These are phyloP conservation scores for Drosophila peninsularis DNA, from an alignment of 2,888 invertebrate genomes.

Conservation along the genomic window DNA sequence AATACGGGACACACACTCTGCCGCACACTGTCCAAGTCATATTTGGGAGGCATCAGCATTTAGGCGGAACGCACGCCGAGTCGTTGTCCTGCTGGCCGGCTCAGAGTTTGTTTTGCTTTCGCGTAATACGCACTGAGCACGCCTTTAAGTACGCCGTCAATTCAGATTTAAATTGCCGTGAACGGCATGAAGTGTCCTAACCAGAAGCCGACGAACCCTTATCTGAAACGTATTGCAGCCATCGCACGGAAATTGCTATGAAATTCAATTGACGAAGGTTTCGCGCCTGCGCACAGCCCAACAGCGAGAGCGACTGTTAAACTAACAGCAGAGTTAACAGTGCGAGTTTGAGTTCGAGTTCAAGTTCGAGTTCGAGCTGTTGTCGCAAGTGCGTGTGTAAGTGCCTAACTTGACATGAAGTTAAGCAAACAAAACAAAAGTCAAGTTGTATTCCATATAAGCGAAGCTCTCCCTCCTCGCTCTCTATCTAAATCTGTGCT, in stretches of 20 bases:
- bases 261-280: slow-evolving; percentile 64
- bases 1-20: slow-evolving; percentile 18
- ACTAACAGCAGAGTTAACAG: slow-evolving; percentile 4
- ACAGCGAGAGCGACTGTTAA: slow-evolving; percentile 37
- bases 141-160: slow-evolving; percentile 31
- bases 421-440: slow-evolving; percentile 76
- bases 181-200: slow-evolving; percentile 53
- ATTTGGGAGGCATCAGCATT: slow-evolving; percentile 35
- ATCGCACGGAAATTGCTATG: slow-evolving; percentile 64
- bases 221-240: slow-evolving; percentile 70
- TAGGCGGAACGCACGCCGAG: slow-evolving; percentile 43
- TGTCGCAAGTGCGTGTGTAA: slow-evolving; percentile 11
- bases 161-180: slow-evolving; percentile 26
- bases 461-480: not conserved
- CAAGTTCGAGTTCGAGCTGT: slow-evolving; percentile 21
- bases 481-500: not conserved
- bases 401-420: slow-evolving; percentile 64
- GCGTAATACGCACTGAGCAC: slow-evolving; percentile 46
- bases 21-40: slow-evolving; percentile 4
- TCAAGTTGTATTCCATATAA: slow-evolving; percentile 59
- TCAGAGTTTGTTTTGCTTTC: slow-evolving; percentile 63
- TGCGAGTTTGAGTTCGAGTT: slow-evolving; percentile 18
- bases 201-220: slow-evolving; percentile 65
- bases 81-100: slow-evolving; percentile 65
- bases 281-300: slow-evolving; percentile 56